Evolutionary conservation across 2,113 vertebrate genomes (phyloP), one percentile per base, ranked within the genome.

Genomic region (Fregata magnificens): DNA sequence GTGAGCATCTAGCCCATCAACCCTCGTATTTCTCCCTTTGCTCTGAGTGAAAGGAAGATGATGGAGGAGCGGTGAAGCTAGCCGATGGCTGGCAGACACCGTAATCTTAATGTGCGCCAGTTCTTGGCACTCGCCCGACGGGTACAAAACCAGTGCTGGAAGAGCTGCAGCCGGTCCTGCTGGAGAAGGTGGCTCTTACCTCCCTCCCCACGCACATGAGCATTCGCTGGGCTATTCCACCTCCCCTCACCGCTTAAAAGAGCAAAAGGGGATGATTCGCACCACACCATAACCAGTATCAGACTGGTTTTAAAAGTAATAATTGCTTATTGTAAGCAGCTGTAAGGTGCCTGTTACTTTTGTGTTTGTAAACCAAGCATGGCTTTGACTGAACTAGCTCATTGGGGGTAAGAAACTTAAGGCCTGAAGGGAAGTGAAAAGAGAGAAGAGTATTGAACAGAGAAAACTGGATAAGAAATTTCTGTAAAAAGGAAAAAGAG

Each of bases 121-220:
- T 15, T 76, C 31, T 52, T 65, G 76, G 80, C 47, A 82, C 47
- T 89, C 4, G 2, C 45, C 66, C 1, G 0, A 10, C 3, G 0
- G 72, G 58, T 77, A 91, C 56, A 62, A 72, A 93, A 88, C 45
- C 63, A 38, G 67, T 5, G 47, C 69, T 90, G 73, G 74, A 71
- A 88, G 59, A 72, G 40, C 76, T 76, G 61, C 36, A 56, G 19
- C 36, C 5, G 2, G 40, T n/a, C 31, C 34, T n/a, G n/a, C 49
- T 29, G 31, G 29, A 49, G 47, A 77, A 55, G 44, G 45, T 7
- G 19, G 29, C 79, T 93, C 25, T 71, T 61, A 34, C 47, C 11
- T 77, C 22, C 36, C 18, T 69, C 47, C 13, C n/a, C 6, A 2
- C 4, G 2, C 71, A 74, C 25, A 15, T 3, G 29, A 79, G 25